These are phyloP conservation scores for Ptychodera flava DNA, from an alignment of 35 echinoderm and acorn worm species.

Conservation along the genomic window DNA sequence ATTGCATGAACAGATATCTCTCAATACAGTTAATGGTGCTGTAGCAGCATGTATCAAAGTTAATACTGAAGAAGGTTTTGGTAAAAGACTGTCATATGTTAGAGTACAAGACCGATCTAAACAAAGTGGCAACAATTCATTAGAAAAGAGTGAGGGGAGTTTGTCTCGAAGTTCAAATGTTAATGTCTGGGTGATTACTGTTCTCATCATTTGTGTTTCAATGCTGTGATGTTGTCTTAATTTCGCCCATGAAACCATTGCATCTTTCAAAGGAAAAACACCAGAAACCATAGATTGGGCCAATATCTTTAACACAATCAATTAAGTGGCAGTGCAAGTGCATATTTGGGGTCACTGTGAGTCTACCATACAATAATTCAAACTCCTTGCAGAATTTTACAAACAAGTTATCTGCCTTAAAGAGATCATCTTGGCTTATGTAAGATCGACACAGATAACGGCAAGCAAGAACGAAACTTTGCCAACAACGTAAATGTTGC, in stretches of 20 bases:
- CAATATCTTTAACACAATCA: slow-evolving; percentile 14
- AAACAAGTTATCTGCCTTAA: slow-evolving; percentile 7
- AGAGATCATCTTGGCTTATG: not conserved
- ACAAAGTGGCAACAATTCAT: not conserved
- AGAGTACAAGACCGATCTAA: not conserved
- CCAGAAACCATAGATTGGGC: slow-evolving; percentile 10
- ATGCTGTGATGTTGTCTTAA: not conserved
- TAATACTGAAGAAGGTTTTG: not conserved
- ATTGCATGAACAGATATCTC: not conserved
- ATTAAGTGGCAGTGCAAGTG: slow-evolving; percentile 20
- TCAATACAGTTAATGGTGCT: not conserved
- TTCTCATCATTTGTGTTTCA: not conserved
- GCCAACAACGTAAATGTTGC: slow-evolving; percentile 17
- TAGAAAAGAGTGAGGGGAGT: not conserved
- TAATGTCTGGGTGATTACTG: not conserved
- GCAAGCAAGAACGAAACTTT: slow-evolving; percentile 34
- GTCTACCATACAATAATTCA: slow-evolving; percentile 4
- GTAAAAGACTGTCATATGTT: too few relatives aligned
- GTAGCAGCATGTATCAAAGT: not conserved
- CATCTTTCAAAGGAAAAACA: slow-evolving; percentile 31
- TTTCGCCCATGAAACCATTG: slow-evolving; percentile 9
- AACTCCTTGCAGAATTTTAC: slow-evolving; percentile 4
- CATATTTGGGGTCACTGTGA: slow-evolving; percentile 27
- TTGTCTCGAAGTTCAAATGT: not conserved
- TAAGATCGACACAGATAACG: not conserved